A percentile compares a stretch with the other conserved stretches of the same genome.
Evolutionary conservation across 2,797 vertebrate species (phyloP).

Genomic region (Rhabdophis nuchalis): DNA sequence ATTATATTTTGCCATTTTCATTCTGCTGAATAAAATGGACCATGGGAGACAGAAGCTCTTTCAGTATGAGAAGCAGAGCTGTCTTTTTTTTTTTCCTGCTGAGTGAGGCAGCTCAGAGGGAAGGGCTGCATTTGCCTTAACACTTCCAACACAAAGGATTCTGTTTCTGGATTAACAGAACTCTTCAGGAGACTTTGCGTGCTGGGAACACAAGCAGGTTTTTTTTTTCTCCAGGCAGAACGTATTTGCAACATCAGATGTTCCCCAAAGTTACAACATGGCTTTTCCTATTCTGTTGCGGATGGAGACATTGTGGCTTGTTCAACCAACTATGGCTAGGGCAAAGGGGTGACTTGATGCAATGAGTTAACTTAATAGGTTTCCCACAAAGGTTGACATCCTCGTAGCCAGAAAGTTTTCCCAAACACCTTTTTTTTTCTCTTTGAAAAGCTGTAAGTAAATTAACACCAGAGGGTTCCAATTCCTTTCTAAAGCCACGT

Average conservation of each 20-base stretch:
- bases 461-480: conserved; percentile 20
- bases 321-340: neutral
- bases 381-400: neutral
- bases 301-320: neutral
- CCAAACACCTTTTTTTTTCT: neutral
- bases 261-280: neutral
- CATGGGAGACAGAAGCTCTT: neutral
- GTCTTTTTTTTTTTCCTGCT: neutral
- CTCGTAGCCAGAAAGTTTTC: neutral
- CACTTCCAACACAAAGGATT: neutral
- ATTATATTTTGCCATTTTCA: neutral
- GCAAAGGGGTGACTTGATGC: neutral
- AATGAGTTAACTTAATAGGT: neutral
- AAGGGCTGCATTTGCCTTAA: neutral
- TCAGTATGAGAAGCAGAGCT: neutral
- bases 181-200: neutral
- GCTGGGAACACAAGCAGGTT: neutral
- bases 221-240: neutral
- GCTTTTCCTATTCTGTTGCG: neutral
- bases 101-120: neutral
- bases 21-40: neutral
- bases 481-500: neutral
- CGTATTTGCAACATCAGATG: neutral
- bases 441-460: neutral
- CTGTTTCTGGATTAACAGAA: neutral